Evolutionary conservation across 2,888 invertebrate genomes (phyloP), one percentile per base, ranked within the genome.

Genomic region (Apodemia duryi): DNA sequence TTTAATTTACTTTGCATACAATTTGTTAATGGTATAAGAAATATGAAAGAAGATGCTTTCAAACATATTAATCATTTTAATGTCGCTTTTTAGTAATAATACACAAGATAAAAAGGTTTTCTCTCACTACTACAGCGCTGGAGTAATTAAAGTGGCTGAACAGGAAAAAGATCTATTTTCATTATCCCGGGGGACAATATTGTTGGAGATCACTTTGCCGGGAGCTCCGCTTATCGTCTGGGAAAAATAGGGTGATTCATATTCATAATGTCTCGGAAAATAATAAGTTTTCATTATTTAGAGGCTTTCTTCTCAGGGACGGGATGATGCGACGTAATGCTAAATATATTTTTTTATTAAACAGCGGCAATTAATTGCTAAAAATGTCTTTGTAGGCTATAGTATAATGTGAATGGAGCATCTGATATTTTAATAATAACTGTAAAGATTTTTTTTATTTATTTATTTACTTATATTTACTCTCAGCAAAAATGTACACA

Each of bases 221-320:
- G 29, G 63, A 65, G 67, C 67, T 69, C 69, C 69, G 66, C 67
- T 70, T 70, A 68, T 70, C 69, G 70, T 68, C 69, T 67, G 67
- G 66, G 67, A 69, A 68, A 70, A 71, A 69, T 66, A 64, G 67
- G 65, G 71, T 68, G 69, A 73, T 74, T 74, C 74, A 74, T 75
- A 75, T 75, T 75, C 72, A 75, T 74, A 71, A 72, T 72, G 72
- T 65, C 68, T 68, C 66, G 70, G 68, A 67, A 73, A 72, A 73
- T 74, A 74, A 75, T 75, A 71, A 72, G 70, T 73, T 72, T 72
- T 70, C 73, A 73, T 74, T 74, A 74, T 71, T 70, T 68, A 71
- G 71, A 71, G 67, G 67, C 69, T 63, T 63, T 52, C 63, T 29
- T 54, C 54, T 57, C n/a, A 32, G 57, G 32, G 63, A 61, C 68